Base-by-base conservation (phyloP, 2,113 vertebrate species). In the Passer domesticus region DNA sequence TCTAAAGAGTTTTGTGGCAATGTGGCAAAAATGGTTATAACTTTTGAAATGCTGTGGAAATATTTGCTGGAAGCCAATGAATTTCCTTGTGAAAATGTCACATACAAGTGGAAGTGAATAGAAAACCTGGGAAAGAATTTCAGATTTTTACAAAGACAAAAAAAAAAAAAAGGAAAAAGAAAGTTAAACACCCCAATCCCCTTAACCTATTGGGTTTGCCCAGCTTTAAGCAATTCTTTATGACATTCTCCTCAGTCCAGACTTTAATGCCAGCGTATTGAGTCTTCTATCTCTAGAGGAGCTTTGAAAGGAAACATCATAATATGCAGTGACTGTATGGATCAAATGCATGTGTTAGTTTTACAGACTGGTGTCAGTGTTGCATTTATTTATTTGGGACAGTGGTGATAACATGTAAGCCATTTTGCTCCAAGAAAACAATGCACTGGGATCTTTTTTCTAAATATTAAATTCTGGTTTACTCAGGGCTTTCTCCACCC, bases 211-310 rank as follows among this genome's bases (percentile, higher is more conserved):
- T 93, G 87, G 90, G 70, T 96, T 96, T 95, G 58, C 67, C 52
- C 64, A 83, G 68, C 35, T 97, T 97, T 97, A 96, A 96, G 96
- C 53, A 97, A 89, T 95, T 96, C 70, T 97, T 97, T 96, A 93
- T 83, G 82, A 92, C 1, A 1, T 46, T 28, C 64, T 97, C 69
- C 80, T 97, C 97, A 97, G 56, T 93, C 76, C 87, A 83, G 50
- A 91, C 41, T 96, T 91, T 89, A 84, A 90, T 95, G 92, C 74
- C 85, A 87, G 20, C 30, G 18, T 91, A 94, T 95, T 96, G 94
- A 97, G 92, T 94, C 96, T 93, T 95, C n/a, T 89, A 17, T 92
- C 25, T 55, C 86, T 41, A 76, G 70, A 88, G 59, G 80, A 89
- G 67, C 44, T 97, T 96, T 95, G 89, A 95, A 96, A 96, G 69